These are phyloP conservation scores for Acromyrmex heyeri DNA, from an alignment of 1,140 invertebrate genomes.

Conservation along the genomic window DNA sequence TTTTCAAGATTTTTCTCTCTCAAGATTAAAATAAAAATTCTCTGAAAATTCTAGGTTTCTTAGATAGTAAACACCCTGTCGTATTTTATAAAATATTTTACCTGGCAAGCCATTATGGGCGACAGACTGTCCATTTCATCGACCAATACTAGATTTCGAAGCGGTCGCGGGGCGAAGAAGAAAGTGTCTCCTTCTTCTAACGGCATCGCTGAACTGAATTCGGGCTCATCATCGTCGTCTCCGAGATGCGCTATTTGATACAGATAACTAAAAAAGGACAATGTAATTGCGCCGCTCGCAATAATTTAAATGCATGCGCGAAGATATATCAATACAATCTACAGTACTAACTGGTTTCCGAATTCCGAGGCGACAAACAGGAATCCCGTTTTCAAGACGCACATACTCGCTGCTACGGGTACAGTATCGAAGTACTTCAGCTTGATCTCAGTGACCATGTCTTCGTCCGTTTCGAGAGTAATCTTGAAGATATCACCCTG, in stretches of 20 bases:
- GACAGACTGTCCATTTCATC: constrained; percentile 99
- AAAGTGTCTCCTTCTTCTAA: constrained; percentile 99
- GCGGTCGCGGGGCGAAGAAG: constrained; percentile 97
- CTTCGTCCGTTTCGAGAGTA: constrained; percentile 98
- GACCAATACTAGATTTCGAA: constrained; percentile 98
- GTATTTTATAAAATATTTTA: constrained; percentile 80
- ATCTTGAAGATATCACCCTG: constrained; percentile 99
- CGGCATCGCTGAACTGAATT: constrained; percentile 99
- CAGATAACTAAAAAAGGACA: constrained; percentile 91
- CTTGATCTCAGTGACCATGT: constrained; percentile 99
- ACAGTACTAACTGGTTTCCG: constrained; percentile 98
- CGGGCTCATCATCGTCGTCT: constrained; percentile 99
- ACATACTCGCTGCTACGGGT: constrained; percentile 98
- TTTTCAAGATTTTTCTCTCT: no score
- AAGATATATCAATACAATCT: background rate
- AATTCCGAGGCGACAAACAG: constrained; percentile 99
- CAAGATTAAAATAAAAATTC: no score
- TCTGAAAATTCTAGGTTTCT: no score
- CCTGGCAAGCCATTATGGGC: constrained; percentile 96
- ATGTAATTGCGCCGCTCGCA: background rate
- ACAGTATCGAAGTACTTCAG: constrained; percentile 99
- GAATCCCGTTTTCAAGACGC: constrained; percentile 99
- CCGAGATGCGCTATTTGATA: constrained; percentile 99
- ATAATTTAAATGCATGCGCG: background rate
- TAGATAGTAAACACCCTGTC: no score